These are phyloP conservation scores for Argyrosomus regius DNA, from an alignment of 2,797 vertebrate genomes.

Conservation along the genomic window DNA sequence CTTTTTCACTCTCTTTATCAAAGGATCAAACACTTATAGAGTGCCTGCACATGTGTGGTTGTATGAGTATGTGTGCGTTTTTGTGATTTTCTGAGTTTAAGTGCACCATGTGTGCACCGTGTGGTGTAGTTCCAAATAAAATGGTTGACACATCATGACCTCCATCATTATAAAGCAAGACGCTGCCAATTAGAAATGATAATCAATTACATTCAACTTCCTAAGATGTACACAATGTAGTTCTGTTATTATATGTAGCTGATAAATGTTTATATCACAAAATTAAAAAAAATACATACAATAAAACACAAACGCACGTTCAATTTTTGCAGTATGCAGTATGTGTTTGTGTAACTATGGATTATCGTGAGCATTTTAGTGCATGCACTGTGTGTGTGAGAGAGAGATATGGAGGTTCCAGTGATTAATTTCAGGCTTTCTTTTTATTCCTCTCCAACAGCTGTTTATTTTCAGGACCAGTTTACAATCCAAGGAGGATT, in stretches of 20 bases:
- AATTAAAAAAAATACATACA: not conserved
- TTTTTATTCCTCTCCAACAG: slow-evolving; percentile 59
- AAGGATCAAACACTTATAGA: slow-evolving; percentile 67
- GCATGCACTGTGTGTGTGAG: not conserved
- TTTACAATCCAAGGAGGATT: slow-evolving; percentile 63
- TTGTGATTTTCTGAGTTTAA: slow-evolving; percentile 13
- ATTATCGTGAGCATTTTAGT: slow-evolving; percentile 7
- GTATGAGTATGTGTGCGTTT: not conserved
- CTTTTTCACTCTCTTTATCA: slow-evolving; percentile 68
- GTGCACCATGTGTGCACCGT: not conserved
- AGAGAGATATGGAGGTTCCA: slow-evolving; percentile 20
- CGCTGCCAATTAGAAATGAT: not conserved
- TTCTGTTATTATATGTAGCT: not conserved
- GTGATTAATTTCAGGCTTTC: slow-evolving; percentile 60
- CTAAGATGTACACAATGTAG: not conserved
- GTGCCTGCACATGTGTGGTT: slow-evolving; percentile 37
- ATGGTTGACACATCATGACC: not conserved
- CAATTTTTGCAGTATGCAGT: not conserved
- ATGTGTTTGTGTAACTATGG: not conserved
- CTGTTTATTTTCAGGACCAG: slow-evolving; percentile 76
- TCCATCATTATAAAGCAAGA: not conserved
- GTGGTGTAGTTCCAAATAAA: not conserved
- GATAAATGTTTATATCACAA: not conserved
- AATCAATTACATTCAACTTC: not conserved
- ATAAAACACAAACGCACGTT: not conserved